Base-by-base conservation (phyloP, 2,888 invertebrate species). In the Lutraria lutraria region DNA sequence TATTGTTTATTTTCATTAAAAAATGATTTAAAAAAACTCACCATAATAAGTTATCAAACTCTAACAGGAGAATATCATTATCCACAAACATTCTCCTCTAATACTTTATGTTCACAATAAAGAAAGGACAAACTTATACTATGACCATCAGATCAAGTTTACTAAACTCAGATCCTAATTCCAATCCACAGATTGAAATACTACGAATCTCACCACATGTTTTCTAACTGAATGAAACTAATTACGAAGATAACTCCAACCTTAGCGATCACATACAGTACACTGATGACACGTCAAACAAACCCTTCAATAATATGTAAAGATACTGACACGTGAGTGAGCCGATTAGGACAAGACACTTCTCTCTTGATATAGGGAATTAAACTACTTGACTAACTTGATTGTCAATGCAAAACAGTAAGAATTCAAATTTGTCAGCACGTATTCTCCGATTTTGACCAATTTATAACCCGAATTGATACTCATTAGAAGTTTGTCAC, bases 41-140 rank as follows among this genome's bases (percentile, higher is more conserved):
- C 76, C 76, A 76, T 76, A 76, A 16, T 34, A 76, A 76, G 31
- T 76, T 31, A 76, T 31, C 29, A 34, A 76, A 76, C 31, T 34
- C 76, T 16, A 34, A 16, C 34, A 76, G 19, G 13, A 31, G 34
- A 76, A 76, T 76, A 34, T 76, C 76, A 31, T 34, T 76, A 16
- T 76, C 76, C 76, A 34, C 34, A 76, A 31, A 34, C 76, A 76
- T 76, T 16, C 76, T 76, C 31, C 63, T n/a, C 25, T 25, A 68
- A 68, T 25, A 68, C 25, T 68, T 25, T 25, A 68, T 63, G 25
- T 68, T 25, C 25, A 25, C 63, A n/a, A 25, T 68, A 68, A 25
- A 6, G n/a, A n/a, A n/a, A 68, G 25, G n/a, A 68, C 63, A 68
- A 21, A 25, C 25, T 60, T 60, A 60, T n/a, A 21, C n/a, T 60